These are phyloP conservation scores for Callaeas wilsoni DNA, from an alignment of 2,113 vertebrate genomes.

Conservation along the genomic window DNA sequence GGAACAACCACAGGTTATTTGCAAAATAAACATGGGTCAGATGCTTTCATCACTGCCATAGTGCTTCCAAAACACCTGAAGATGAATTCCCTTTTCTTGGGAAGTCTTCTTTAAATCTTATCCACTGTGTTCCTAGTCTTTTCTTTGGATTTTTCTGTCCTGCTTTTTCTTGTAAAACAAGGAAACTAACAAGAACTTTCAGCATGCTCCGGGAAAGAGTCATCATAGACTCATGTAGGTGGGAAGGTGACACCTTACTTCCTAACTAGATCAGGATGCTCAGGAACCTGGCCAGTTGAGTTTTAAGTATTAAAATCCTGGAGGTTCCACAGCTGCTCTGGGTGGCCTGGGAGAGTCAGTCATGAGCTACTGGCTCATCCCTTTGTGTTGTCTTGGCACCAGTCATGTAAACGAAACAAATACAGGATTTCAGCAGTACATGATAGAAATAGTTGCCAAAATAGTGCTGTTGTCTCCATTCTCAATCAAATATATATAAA, in stretches of 20 bases:
- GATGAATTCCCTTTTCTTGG: background rate
- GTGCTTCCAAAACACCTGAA: background rate
- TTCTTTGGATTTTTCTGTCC: background rate
- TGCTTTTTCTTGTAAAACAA: background rate
- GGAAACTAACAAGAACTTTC: background rate
- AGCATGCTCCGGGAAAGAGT: background rate
- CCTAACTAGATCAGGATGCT: background rate
- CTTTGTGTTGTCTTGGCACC: background rate
- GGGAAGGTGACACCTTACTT: background rate
- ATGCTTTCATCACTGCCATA: background rate
- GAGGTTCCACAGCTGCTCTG: background rate
- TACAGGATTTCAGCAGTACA: background rate
- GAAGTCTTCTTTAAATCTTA: background rate
- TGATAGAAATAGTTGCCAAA: background rate
- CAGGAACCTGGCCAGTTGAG: background rate
- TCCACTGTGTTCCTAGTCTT: background rate
- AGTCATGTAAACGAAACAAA: background rate
- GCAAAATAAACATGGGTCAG: background rate
- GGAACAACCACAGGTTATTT: background rate
- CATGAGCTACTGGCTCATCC: background rate
- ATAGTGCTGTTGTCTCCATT: background rate
- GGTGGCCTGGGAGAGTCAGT: background rate
- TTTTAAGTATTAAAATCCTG: background rate
- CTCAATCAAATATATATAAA: background rate
- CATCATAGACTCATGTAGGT: background rate